A percentile compares a stretch with the other conserved stretches of the same genome.
Conservation (phyloP, 2,888 invertebrate species). For the Lymantria dispar region DNA sequence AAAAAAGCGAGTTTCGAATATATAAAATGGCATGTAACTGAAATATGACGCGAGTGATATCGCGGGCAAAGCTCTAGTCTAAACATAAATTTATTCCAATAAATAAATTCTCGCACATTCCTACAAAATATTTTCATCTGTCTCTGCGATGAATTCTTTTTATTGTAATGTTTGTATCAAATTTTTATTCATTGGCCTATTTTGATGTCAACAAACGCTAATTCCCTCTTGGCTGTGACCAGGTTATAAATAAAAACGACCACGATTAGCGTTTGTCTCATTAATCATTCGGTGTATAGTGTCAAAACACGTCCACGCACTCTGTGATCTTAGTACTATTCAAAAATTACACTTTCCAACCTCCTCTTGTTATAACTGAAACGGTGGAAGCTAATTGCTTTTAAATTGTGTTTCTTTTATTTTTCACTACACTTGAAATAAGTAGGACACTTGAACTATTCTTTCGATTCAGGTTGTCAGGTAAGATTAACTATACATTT, state of each 20-base stretch:
- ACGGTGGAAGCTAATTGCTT: conserved; percentile 54
- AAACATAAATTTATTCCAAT: conserved; percentile 13
- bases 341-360: conserved; percentile 50
- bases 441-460: conserved; percentile 30
- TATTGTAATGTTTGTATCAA: conserved; percentile 17
- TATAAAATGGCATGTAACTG: too few relatives aligned
- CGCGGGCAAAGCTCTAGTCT: too few relatives aligned
- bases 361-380: conserved; percentile 36
- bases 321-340: conserved; percentile 66
- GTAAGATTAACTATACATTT: conserved; percentile 25
- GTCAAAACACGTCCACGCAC: conserved; percentile 68
- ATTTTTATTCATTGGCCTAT: conserved; percentile 60
- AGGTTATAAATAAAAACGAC: conserved; percentile 62
- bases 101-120: neutral
- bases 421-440: conserved; percentile 28
- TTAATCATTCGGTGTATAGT: conserved; percentile 69
- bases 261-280: conserved; percentile 63
- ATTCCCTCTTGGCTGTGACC: conserved; percentile 49
- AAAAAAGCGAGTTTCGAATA: too few relatives aligned
- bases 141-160: neutral
- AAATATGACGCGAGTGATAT: too few relatives aligned
- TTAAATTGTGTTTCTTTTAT: conserved; percentile 41
- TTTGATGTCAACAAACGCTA: conserved; percentile 58
- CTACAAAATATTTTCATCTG: neutral
- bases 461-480: conserved; percentile 29